Conservation (phyloP, 53 echinoderm and acorn worm species). For the Zoroaster sp. region DNA sequence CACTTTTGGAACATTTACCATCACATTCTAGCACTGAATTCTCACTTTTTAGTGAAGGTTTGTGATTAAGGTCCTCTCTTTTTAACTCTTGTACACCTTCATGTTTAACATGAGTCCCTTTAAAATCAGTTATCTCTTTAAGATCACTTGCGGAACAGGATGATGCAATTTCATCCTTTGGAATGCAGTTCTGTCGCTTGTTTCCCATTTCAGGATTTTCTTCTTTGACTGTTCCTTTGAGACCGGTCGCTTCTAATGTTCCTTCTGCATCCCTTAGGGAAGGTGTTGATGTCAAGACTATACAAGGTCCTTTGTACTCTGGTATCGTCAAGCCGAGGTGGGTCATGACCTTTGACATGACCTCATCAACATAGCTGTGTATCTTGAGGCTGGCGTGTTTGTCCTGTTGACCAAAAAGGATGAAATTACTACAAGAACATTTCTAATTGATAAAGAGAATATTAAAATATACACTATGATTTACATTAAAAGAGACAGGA, state of each 20-base stretch:
- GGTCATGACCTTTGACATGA: conserved; percentile 88
- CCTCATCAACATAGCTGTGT: conserved; percentile 90
- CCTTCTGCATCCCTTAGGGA: neutral
- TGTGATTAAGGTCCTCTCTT: neutral
- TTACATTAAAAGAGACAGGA: neutral
- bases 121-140: neutral
- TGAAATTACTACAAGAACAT: neutral
- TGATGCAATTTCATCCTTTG: neutral
- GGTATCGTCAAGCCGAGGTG: conserved; percentile 83
- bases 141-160: neutral
- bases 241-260: neutral
- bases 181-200: neutral
- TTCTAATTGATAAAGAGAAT: too few species aligned
- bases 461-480: neutral
- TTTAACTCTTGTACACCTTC: neutral
- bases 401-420: conserved; percentile 56
- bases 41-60: neutral
- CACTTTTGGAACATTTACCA: neutral
- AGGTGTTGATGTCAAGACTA: conserved; percentile 37
- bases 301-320: conserved; percentile 60
- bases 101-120: neutral
- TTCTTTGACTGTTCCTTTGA: neutral
- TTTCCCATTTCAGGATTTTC: neutral
- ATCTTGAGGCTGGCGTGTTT: conserved; percentile 84
- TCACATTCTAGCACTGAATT: neutral